phyloP scores from a whole-genome alignment of 2,888 invertebrate genomes.

The Apantesis nais region DNA sequence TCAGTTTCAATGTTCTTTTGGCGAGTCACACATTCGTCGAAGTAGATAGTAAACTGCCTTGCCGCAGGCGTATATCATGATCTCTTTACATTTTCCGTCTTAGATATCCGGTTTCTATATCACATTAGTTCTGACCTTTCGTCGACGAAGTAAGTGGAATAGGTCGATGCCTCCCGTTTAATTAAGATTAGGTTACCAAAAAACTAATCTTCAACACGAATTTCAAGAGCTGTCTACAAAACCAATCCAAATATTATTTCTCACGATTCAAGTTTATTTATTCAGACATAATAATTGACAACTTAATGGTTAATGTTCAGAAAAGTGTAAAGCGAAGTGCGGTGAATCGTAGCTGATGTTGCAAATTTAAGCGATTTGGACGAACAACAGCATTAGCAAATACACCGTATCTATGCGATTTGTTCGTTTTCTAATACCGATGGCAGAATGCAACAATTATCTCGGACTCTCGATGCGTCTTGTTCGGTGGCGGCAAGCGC shows the following conservation, averaged over 20 bases:
- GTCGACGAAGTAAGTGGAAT: background rate
- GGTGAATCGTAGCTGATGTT: conserved; percentile 42
- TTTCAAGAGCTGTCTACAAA: background rate
- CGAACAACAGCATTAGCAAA: conserved; percentile 60
- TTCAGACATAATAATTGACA: conserved; percentile 14
- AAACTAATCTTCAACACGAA: background rate
- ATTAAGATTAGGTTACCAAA: background rate
- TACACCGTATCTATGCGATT: conserved; percentile 72
- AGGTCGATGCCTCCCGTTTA: background rate
- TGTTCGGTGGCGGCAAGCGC: conserved; percentile 48
- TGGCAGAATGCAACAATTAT: conserved; percentile 65
- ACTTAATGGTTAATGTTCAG: conserved; percentile 21
- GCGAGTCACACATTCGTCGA: background rate
- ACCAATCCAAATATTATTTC: background rate
- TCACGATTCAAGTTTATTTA: background rate
- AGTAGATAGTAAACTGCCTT: background rate
- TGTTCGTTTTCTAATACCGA: conserved; percentile 80
- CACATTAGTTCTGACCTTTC: background rate
- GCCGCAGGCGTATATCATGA: background rate
- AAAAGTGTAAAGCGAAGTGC: conserved; percentile 31
- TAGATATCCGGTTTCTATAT: background rate
- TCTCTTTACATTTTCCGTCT: background rate
- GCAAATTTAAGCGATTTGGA: conserved; percentile 44
- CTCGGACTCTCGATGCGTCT: conserved; percentile 54
- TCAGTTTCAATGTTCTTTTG: background rate